Evolutionary conservation across 2,113 vertebrate genomes (phyloP), one percentile per base, ranked within the genome.

Genomic region (Labeo catla): DNA sequence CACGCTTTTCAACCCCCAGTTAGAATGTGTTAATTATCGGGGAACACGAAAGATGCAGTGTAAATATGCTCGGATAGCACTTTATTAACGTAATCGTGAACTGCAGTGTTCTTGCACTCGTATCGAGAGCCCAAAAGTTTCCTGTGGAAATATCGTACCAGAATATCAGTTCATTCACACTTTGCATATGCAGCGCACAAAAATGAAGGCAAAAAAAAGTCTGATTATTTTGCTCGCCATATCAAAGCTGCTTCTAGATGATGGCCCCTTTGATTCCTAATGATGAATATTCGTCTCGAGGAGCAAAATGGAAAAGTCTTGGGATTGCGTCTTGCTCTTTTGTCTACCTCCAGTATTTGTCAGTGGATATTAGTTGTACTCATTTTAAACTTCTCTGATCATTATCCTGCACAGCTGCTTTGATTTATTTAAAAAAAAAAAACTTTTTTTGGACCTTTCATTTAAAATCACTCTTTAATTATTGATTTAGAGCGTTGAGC

Each of bases 401-500:
- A 45, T 89, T 63, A 50, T 73, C 23, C 43, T 65, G 28, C 49
- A 43, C 19, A 81, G n/a, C 34, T 66, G 45, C 28, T 80, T 47
- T 76, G 6, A 34, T 70, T 83, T 80, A 86, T 86, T 74, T 45
- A n/a, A 45, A 28, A 15, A n/a, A 65, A 80, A 78, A 76, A 23
- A 11, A 3, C 0, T 1, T 5, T 45, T 83, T 72, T 52, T 85
- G 83, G 63, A 66, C 65, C 86, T 91, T 90, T 91, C 86, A 91
- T 93, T 93, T 90, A 90, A 88, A 87, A 92, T 93, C 88, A 91
- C 76, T 92, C 92, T 89, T 94, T 93, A 94, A 93, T 95, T 92
- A 93, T 94, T 88, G 93, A 93, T 94, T 91, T 91, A 78, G 88
- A 92, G 86, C 88, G 88, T 90, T 76, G 92, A 91, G 90, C 89